Evolutionary conservation across 2,113 vertebrate species (phyloP), one percentile per base, ranked within the genome.

Genomic region (Archocentrus centrarchus): DNA sequence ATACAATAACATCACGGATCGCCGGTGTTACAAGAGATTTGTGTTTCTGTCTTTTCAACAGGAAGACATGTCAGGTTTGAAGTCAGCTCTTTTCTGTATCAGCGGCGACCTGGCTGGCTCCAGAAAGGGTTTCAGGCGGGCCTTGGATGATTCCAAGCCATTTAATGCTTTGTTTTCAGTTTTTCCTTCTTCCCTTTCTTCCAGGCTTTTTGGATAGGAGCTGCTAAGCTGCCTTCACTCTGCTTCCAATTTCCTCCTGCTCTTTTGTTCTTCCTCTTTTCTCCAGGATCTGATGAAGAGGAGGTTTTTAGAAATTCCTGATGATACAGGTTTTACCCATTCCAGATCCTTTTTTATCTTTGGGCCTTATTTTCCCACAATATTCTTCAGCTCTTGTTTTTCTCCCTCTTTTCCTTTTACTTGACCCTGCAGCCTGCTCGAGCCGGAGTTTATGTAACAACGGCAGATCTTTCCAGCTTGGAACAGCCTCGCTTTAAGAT

Each of bases 201-300:
- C 82, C 78, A 79, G 80, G 86, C 88, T 90, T 92, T 89, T 92
- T 90, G 79, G 87, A 89, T 78, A 82, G 76, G 80, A 66, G 89
- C 85, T 88, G 75, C 89, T 89, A 91, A 93, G 89, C 91, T 87
- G 83, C 85, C 81, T 85, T 86, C 76, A 76, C 86, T 89, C 89
- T 93, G 89, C 88, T 93, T 93, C 92, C 89, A 93, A 94, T 94
- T 93, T 94, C 93, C 92, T 88, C 84, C 78, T 57, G 78, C 83
- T 89, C 87, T 91, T 91, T 88, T 90, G 86, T 90, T 91, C 85
- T 91, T 90, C 86, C 87, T 89, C 80, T 81, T 86, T 80, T 90
- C 61, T 63, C 62, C n/a, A 13, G 64, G 79, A 90, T 89, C 79
- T 83, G 90, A 88, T 82, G 88, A 88, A 87, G 91, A 91, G 63